Percentiles rank a stretch among this genome's conserved stretches.
Evolutionary conservation across 1,140 invertebrate species (phyloP).

Genomic region (Lysiphlebus fabarum): DNA sequence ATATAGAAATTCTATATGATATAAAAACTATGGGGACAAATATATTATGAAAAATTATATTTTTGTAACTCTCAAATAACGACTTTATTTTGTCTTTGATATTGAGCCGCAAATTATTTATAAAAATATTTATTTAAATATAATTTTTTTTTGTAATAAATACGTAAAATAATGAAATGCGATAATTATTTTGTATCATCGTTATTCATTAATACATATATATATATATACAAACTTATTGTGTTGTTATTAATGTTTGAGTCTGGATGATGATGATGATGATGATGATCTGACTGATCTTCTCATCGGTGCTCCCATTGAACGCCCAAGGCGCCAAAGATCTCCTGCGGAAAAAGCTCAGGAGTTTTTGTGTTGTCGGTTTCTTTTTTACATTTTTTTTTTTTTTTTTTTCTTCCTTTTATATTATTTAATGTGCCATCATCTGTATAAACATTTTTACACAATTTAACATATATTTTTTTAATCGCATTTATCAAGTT

Average conservation of each 20-base stretch:
- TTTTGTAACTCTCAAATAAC: too few species aligned
- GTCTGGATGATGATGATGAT: constrained; percentile 15
- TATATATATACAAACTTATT: too few species aligned
- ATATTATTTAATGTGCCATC: background rate
- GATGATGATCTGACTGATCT: constrained; percentile 8
- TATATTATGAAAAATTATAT: too few species aligned
- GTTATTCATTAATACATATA: too few species aligned
- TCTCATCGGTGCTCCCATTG: constrained; percentile 13
- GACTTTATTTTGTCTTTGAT: too few species aligned
- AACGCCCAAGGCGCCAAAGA: constrained; percentile 22
- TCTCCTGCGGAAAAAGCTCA: constrained; percentile 26
- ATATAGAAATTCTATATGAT: constrained; percentile 2
- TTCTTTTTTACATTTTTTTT: background rate
- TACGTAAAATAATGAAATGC: too few species aligned
- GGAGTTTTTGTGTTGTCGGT: background rate
- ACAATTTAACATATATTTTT: background rate
- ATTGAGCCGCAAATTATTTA: too few species aligned
- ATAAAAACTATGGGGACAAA: too few species aligned
- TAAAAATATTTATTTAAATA: too few species aligned
- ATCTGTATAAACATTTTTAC: background rate
- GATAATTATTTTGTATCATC: too few species aligned
- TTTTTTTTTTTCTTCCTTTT: background rate
- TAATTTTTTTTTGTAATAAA: too few species aligned
- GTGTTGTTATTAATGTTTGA: constrained; percentile 1
- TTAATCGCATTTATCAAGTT: too few species aligned